These are phyloP conservation scores for Cotesia glomerata DNA, from an alignment of 1,140 invertebrate species.

Conservation along the genomic window DNA sequence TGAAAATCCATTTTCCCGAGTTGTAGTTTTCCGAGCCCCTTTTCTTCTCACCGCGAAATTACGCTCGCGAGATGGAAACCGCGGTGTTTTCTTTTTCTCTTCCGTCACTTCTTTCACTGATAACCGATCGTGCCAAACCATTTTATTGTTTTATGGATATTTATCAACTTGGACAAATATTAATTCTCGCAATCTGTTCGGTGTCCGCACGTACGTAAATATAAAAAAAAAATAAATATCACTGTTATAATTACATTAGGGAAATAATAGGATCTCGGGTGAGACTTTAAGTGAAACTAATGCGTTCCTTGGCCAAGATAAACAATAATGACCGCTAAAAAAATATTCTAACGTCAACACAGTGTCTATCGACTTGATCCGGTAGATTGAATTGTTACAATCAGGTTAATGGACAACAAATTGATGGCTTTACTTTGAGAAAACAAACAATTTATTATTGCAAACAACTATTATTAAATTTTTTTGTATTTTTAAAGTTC, in stretches of 20 bases:
- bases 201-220: not conserved
- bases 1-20: slow-evolving; percentile 33
- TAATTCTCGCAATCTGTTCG: no score
- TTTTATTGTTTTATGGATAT: slow-evolving; percentile 17
- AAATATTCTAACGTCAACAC: not conserved
- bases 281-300: not conserved
- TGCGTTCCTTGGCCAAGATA: not conserved
- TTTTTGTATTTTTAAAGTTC: no score
- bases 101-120: slow-evolving; percentile 62
- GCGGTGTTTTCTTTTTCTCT: slow-evolving; percentile 67
- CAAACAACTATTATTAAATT: no score
- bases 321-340: not conserved
- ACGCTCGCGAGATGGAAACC: slow-evolving; percentile 72
- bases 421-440: not conserved
- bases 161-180: no score
- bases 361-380: not conserved
- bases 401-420: not conserved
- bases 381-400: not conserved
- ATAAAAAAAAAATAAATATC: not conserved
- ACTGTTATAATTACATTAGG: not conserved
- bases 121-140: slow-evolving; percentile 58
- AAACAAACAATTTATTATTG: no score
- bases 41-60: slow-evolving; percentile 69
- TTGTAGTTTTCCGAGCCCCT: slow-evolving; percentile 37
- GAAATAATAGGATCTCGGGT: not conserved